Percentiles rank a stretch among this genome's conserved stretches.
Evolutionary conservation across 2,797 vertebrate genomes (phyloP).

Genomic region (Lophius americanus): DNA sequence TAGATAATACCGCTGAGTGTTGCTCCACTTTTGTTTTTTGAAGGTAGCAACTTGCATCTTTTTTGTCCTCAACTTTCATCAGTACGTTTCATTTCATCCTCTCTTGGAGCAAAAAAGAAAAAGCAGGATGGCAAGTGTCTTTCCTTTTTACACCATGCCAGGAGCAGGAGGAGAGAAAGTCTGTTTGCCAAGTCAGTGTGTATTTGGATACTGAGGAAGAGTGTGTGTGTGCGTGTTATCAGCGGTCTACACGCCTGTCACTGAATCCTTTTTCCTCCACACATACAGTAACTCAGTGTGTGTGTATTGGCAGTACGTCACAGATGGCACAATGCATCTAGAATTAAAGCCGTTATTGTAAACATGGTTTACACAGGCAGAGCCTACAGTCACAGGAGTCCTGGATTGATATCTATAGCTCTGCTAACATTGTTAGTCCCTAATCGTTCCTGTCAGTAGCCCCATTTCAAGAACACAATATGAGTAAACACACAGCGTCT

Average conservation of each 20-base stretch:
- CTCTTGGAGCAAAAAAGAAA: constrained; percentile 25
- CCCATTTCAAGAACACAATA: constrained; percentile 18
- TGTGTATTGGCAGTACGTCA: constrained; percentile 40
- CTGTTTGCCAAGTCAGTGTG: constrained; percentile 49
- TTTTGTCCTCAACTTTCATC: constrained; percentile 21
- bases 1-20: neutral
- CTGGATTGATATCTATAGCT: constrained; percentile 34
- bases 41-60: constrained; percentile 15
- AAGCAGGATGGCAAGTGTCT: constrained; percentile 24
- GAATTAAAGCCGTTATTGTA: constrained; percentile 37
- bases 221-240: constrained; percentile 50
- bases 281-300: constrained; percentile 13
- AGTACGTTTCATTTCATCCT: constrained; percentile 27
- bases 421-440: constrained; percentile 29
- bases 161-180: constrained; percentile 24
- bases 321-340: constrained; percentile 17
- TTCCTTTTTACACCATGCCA: constrained; percentile 9
- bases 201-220: constrained; percentile 46
- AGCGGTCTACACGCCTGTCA: constrained; percentile 44
- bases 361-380: constrained; percentile 36
- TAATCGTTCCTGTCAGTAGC: constrained; percentile 32
- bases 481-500: constrained; percentile 25
- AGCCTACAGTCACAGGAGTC: constrained; percentile 3
- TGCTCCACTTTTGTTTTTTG: constrained; percentile 28
- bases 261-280: constrained; percentile 36